A percentile compares a stretch with the other conserved stretches of the same genome.
These are phyloP conservation scores for Myotis brandtii DNA, from an alignment of 2,113 vertebrate genomes.

Conservation along the genomic window DNA sequence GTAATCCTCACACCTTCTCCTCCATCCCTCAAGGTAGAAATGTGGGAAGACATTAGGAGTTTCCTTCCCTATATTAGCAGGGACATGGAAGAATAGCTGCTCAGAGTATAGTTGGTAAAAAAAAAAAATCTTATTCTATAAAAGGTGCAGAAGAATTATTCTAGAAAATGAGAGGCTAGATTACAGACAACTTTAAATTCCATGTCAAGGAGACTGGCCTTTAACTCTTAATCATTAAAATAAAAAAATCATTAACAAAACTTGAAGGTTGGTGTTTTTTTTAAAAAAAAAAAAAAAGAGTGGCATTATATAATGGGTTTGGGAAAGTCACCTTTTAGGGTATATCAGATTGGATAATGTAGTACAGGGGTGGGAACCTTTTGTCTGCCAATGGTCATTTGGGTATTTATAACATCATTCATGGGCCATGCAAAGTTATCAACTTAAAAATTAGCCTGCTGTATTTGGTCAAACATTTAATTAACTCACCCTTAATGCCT, in stretches of 20 bases:
- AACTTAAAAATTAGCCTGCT: no score
- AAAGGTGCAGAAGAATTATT: background rate
- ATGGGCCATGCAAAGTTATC: no score
- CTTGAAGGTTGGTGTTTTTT: background rate
- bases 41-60: background rate
- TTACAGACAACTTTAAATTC: background rate
- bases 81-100: background rate
- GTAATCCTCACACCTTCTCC: background rate
- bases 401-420: no score
- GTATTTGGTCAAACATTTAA: no score
- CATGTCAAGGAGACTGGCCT: background rate
- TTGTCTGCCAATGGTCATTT: no score
- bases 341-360: background rate
- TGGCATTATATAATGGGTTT: background rate
- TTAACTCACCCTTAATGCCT: no score
- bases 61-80: background rate
- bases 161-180: background rate
- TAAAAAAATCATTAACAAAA: background rate
- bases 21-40: background rate
- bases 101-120: background rate
- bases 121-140: background rate
- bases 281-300: background rate
- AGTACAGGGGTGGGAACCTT: no score
- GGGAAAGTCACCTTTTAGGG: background rate
- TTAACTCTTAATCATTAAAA: background rate